phyloP scores from a whole-genome alignment of 2,888 invertebrate genomes.

The Acleris laterana region DNA sequence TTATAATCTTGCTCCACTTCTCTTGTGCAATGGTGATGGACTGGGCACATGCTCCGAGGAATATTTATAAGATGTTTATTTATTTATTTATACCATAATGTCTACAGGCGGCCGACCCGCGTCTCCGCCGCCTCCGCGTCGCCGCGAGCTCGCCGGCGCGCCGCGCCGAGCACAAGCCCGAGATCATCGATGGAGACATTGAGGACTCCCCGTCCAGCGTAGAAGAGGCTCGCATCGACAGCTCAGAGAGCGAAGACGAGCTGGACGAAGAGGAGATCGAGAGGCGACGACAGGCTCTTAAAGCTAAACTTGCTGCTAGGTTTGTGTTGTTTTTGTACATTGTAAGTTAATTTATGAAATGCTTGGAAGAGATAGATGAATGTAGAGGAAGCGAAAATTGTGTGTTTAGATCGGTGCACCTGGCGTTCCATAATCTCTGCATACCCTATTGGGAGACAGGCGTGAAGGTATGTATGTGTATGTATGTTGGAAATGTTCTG shows the following conservation, averaged over 20 bases:
- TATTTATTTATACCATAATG: not conserved
- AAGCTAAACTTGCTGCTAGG: slow-evolving; percentile 77
- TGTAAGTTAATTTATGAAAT: not conserved
- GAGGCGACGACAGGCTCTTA: slow-evolving; percentile 86
- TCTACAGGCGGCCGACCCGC: slow-evolving; percentile 90
- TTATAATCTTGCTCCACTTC: too few species aligned
- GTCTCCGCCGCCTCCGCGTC: slow-evolving; percentile 88
- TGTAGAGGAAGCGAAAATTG: too few species aligned
- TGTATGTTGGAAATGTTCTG: too few species aligned
- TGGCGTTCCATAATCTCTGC: too few species aligned
- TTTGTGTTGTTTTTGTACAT: slow-evolving; percentile 38
- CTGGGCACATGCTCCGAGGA: too few species aligned
- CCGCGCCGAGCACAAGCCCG: slow-evolving; percentile 83
- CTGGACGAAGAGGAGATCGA: slow-evolving; percentile 94
- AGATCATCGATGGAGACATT: slow-evolving; percentile 76
- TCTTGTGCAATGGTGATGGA: too few species aligned
- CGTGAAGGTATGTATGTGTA: too few species aligned
- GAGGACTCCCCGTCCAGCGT: slow-evolving; percentile 76
- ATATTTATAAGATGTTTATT: not conserved
- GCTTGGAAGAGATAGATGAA: too few species aligned
- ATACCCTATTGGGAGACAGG: too few species aligned
- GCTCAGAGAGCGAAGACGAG: slow-evolving; percentile 91
- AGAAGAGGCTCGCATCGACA: slow-evolving; percentile 63
- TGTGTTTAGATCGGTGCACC: too few species aligned
- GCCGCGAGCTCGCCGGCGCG: slow-evolving; percentile 80